phyloP scores from a whole-genome alignment of 2,797 vertebrate genomes.

The Arrhamphus sclerolepis region DNA sequence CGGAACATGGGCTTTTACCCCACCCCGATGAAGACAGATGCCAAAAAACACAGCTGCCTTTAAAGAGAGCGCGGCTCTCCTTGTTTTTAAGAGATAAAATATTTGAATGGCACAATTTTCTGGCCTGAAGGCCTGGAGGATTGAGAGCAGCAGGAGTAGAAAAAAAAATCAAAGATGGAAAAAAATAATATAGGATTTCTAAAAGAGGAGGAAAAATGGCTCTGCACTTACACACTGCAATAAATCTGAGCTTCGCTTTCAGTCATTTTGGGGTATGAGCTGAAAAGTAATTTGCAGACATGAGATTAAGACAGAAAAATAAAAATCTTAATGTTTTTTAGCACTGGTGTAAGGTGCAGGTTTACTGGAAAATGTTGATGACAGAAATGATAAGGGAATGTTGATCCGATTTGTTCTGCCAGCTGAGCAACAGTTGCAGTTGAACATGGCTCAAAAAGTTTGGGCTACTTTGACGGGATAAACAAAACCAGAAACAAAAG shows the following conservation, averaged over 20 bases:
- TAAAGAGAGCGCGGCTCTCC: slow-evolving; percentile 46
- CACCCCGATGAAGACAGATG: slow-evolving; percentile 66
- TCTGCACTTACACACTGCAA: slow-evolving; percentile 59
- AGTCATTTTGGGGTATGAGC: too few relatives aligned
- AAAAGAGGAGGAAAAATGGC: slow-evolving; percentile 29
- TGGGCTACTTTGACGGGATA: slow-evolving; percentile 35
- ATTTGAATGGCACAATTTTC: slow-evolving; percentile 46
- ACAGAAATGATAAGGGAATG: slow-evolving; percentile 46
- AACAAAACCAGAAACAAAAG: slow-evolving; percentile 29
- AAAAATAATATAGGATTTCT: slow-evolving; percentile 50
- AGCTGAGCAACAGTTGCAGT: slow-evolving; percentile 21
- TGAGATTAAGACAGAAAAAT: slow-evolving; percentile 58
- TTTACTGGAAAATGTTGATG: slow-evolving; percentile 45
- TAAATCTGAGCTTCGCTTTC: too few relatives aligned
- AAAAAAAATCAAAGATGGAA: slow-evolving; percentile 57
- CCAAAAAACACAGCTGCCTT: slow-evolving; percentile 67
- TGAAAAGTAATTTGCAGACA: slow-evolving; percentile 58
- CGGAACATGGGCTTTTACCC: slow-evolving; percentile 61
- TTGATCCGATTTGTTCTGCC: slow-evolving; percentile 51
- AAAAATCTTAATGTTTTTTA: slow-evolving; percentile 49
- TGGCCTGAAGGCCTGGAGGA: slow-evolving; percentile 42
- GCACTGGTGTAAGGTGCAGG: slow-evolving; percentile 43
- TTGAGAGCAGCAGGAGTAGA: slow-evolving; percentile 35
- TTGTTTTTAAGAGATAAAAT: slow-evolving; percentile 66
- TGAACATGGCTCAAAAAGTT: slow-evolving; percentile 18